Conservation (phyloP, 2,797 vertebrate species). For the Onychomys leucogaster region DNA sequence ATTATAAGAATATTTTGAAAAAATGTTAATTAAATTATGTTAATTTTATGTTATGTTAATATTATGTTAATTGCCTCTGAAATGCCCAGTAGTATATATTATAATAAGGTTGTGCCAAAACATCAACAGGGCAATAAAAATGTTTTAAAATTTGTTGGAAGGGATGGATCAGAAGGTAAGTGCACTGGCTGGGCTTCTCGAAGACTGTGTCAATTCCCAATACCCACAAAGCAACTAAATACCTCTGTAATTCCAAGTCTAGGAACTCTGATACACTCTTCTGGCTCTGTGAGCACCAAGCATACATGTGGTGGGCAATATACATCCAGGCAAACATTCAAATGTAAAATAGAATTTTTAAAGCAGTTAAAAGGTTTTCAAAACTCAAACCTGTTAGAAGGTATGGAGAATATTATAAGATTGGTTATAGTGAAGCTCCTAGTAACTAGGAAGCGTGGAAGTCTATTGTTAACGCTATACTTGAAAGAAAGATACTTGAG, state of each 20-base stretch:
- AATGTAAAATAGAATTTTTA: neutral
- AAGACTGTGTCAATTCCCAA: neutral
- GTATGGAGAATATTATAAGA: neutral
- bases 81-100: neutral
- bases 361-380: neutral
- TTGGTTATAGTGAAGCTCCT: neutral
- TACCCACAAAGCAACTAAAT: neutral
- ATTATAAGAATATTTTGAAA: conserved; percentile 14
- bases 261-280: neutral
- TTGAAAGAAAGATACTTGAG: neutral
- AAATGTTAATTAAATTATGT: neutral
- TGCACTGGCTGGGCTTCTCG: neutral
- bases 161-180: neutral
- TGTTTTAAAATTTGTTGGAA: neutral
- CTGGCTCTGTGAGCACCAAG: neutral
- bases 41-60: too few species aligned
- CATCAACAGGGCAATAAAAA: neutral
- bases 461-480: neutral
- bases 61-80: neutral
- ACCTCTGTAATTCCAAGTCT: neutral
- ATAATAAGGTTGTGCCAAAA: neutral
- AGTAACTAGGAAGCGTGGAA: neutral
- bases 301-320: neutral
- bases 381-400: neutral
- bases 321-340: neutral